Evolutionary conservation across 2,888 invertebrate genomes (phyloP).

Genomic region (Hirtodrosophila histrioides): DNA sequence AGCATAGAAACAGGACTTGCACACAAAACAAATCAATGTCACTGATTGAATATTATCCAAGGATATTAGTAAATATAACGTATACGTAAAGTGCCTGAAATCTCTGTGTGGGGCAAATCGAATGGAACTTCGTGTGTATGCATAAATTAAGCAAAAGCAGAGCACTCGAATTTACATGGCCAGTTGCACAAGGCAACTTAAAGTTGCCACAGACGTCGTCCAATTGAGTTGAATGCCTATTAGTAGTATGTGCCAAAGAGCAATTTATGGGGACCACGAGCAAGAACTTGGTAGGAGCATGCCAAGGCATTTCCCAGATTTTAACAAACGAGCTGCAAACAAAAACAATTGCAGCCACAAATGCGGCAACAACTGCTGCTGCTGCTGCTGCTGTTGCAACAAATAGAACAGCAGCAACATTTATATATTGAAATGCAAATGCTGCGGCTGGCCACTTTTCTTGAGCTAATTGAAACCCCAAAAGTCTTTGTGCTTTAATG

Average conservation of each 20-base stretch:
- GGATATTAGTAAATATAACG: slow-evolving; percentile 16
- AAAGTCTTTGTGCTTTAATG: slow-evolving; percentile 38
- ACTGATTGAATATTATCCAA: slow-evolving; percentile 1
- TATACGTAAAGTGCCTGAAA: slow-evolving; percentile 13
- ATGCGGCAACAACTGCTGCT: slow-evolving; percentile 1
- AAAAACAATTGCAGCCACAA: slow-evolving; percentile 64
- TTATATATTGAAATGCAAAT: slow-evolving; percentile 53
- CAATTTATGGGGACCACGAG: slow-evolving; percentile 56
- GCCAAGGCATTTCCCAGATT: slow-evolving; percentile 30
- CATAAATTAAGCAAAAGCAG: slow-evolving; percentile 59
- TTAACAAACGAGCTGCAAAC: slow-evolving; percentile 25
- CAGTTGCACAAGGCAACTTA: slow-evolving; percentile 35
- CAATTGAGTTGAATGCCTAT: slow-evolving; percentile 65
- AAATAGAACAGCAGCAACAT: slow-evolving; percentile 10
- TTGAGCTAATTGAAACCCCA: slow-evolving; percentile 63
- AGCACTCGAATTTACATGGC: slow-evolving; percentile 23
- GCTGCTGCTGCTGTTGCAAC: slow-evolving; percentile 5
- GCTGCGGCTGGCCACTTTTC: slow-evolving; percentile 63
- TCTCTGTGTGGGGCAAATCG: slow-evolving; percentile 3
- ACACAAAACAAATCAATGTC: slow-evolving; percentile 1
- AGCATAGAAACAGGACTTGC: neutral
- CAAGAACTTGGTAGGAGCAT: slow-evolving; percentile 44
- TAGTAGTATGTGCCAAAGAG: slow-evolving; percentile 62
- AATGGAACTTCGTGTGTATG: slow-evolving; percentile 51
- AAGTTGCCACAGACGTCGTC: slow-evolving; percentile 16